A percentile compares a stretch with the other conserved stretches of the same genome.
Evolutionary conservation across 2,113 vertebrate species (phyloP).

Genomic region (Saccopteryx bilineata): DNA sequence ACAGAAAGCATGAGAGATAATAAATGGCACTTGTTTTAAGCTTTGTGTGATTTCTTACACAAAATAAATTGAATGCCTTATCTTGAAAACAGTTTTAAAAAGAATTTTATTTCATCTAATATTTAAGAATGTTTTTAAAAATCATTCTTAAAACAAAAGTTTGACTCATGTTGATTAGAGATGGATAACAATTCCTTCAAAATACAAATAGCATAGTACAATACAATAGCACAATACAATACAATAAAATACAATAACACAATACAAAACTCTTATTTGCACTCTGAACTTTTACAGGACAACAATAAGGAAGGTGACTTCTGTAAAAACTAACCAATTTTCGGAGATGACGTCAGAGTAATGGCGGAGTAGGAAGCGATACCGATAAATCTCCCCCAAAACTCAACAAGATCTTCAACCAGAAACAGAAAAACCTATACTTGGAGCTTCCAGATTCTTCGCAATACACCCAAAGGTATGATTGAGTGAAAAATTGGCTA

Average conservation of each 20-base stretch:
- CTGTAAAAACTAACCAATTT: not conserved
- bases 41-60: not conserved
- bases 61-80: not conserved
- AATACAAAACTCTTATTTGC: not conserved
- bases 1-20: not conserved
- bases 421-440: too few species aligned
- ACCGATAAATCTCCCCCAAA: too few species aligned
- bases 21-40: not conserved
- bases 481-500: too few species aligned
- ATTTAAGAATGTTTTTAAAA: not conserved
- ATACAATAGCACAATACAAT: not conserved
- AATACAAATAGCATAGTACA: not conserved
- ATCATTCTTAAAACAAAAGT: slow-evolving; percentile 17
- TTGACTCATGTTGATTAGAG: not conserved
- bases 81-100: slow-evolving; percentile 7
- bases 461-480: too few species aligned
- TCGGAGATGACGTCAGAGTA: too few species aligned
- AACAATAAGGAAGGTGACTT: not conserved
- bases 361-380: too few species aligned
- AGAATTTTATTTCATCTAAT: not conserved
- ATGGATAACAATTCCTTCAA: not conserved
- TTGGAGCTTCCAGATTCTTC: too few species aligned
- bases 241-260: not conserved
- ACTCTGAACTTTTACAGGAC: not conserved
- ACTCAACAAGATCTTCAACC: too few species aligned